Conservation (phyloP, 1,140 invertebrate species). For the Elysia chlorotica region DNA sequence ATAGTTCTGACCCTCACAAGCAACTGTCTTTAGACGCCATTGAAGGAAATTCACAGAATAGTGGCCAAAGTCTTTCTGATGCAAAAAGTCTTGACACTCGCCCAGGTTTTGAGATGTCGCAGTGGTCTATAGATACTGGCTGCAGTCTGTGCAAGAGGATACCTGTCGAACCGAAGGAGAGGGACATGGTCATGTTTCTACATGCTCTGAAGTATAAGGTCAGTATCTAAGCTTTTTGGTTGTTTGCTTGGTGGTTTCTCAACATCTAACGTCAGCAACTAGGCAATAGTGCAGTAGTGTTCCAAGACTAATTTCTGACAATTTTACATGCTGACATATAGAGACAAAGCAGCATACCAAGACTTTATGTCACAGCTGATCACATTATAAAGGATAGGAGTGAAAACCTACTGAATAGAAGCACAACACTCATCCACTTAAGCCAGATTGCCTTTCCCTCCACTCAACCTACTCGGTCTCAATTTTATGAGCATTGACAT, state of each 20-base stretch:
- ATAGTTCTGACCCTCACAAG: too few relatives aligned
- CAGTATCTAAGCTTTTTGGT: slow-evolving; percentile 18
- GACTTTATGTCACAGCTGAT: too few relatives aligned
- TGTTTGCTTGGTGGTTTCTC: neutral
- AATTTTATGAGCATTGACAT: too few relatives aligned
- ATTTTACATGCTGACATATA: neutral
- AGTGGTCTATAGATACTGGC: slow-evolving; percentile 80
- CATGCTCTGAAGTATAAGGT: slow-evolving; percentile 93
- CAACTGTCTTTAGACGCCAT: too few relatives aligned
- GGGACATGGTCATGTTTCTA: slow-evolving; percentile 92
- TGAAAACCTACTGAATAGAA: too few relatives aligned
- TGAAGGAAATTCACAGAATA: too few relatives aligned
- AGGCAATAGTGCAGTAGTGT: neutral
- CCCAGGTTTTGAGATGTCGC: slow-evolving; percentile 71
- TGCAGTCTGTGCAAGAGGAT: slow-evolving; percentile 92
- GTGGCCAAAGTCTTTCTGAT: neutral
- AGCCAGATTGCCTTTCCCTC: too few relatives aligned
- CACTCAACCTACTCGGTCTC: too few relatives aligned
- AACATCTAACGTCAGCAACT: neutral
- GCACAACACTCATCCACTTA: too few relatives aligned
- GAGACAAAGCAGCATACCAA: too few relatives aligned
- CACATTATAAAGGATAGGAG: too few relatives aligned
- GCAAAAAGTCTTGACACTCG: too few relatives aligned
- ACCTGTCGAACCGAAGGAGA: slow-evolving; percentile 86
- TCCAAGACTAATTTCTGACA: neutral